Evolutionary conservation across 2,888 invertebrate genomes (phyloP), one percentile per base, ranked within the genome.

Genomic region (Megalurothrips usitatus): DNA sequence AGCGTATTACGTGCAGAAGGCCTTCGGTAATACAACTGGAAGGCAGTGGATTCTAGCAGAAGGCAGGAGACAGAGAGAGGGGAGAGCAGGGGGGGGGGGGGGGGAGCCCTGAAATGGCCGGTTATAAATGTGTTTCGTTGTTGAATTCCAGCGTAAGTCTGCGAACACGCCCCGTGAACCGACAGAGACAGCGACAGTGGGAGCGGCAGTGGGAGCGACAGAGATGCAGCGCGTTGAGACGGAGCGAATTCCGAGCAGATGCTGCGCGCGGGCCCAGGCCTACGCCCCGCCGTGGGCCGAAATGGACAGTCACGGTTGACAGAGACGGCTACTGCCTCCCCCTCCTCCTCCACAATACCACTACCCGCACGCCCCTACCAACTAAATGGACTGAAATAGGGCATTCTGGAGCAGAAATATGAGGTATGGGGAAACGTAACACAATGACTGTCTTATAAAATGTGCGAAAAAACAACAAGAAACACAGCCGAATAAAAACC

Each of bases 111-210:
- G 19, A 75, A 75, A 75, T 75, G 68, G 68, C 68, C 68, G 68
- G 68, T 75, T 75, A 75, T 75, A 75, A 75, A 75, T 75, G 68
- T 75, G 68, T 75, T 75, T 75, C 26, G 58, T 58, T 58, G 58
- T 58, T 58, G 68, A 26, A 75, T 75, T 75, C 68, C 68, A 26
- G 23, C 68, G 68, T 75, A 75, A 75, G 68, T 26, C 68, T 26
- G 68, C 68, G 68, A 75, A 75, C 68, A 75, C 68, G 58, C 58
- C 58, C 58, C 58, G 19, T n/a, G 58, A 17, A 6, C 58, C 58
- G 58, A 17, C 58, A 12, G 14, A 19, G 14, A 12, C 52, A 12
- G 52, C 52, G 14, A 12, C 52, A 52, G 14, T 19, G 14, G 6
- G 52, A 12, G 6, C 52, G 14, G 6, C 52, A 3, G 14, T 19